Base-by-base conservation (phyloP, 1,140 invertebrate species). In the Cryptotermes secundus region DNA sequence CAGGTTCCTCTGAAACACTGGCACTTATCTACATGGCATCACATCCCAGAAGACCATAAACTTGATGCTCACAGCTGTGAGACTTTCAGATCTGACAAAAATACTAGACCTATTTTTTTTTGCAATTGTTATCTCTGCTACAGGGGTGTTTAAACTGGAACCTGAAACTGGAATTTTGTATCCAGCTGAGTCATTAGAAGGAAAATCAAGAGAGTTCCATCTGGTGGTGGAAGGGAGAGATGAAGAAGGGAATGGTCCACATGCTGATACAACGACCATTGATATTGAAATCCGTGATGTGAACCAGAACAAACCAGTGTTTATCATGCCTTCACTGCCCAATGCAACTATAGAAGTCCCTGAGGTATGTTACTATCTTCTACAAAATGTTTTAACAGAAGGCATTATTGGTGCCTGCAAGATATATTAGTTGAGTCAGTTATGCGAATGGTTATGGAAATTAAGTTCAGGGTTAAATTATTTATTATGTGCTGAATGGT, bases 251-350 rank as follows among this genome's bases (percentile, higher is more conserved):
- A 91, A 90, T 49, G 94, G 94, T 0, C 91, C 92, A 9, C 91
- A 93, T 87, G 90, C 91, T 0, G 96, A 96, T 88, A 91, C 90
- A 4, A 94, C 96, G 7, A 92, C 91, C 72, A 93, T 98, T 2
- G 93, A 95, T 81, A 94, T 98, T 35, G 92, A 92, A 79, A 95
- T 98, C 14, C 90, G 95, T 22, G 94, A 95, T 84, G 95, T 97
- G 3, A 98, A 98, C 91, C 94, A 96, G 86, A 94, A 97, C 90
- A 93, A 94, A 86, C 97, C 97, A 1, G 92, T 93, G 85, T 98
- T 97, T 89, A 91, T 96, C 1, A 92, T 95, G 86, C 96, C 96
- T 0, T 93, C 94, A n/a, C 86, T 84, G 31, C 92, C 93, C 0
- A 95, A 96, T 88, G 92, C 95, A 0, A 95, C 94, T 31, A 91